These are phyloP conservation scores for Allygus modestus DNA, from an alignment of 2,888 invertebrate genomes.

Conservation along the genomic window DNA sequence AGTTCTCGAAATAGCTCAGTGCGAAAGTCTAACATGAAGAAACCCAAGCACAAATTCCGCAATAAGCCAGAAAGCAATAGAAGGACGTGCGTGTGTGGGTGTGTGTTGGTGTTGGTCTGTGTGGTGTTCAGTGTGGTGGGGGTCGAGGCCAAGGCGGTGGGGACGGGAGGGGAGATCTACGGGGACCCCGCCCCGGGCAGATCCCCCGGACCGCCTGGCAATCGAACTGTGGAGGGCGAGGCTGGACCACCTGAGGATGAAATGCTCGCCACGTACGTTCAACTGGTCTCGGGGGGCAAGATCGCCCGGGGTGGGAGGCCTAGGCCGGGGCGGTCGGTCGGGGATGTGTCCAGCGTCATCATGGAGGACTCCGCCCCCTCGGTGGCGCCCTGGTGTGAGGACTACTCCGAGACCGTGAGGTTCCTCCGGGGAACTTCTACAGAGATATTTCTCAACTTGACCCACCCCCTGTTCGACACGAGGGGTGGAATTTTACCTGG, in stretches of 20 bases:
- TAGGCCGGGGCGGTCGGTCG: conserved; percentile 11
- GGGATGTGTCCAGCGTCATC: conserved; percentile 16
- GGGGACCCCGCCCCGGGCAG: conserved; percentile 57
- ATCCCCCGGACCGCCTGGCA: conserved; percentile 50
- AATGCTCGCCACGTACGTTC: not conserved
- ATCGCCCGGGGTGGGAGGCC: not conserved
- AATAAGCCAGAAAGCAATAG: conserved; percentile 46
- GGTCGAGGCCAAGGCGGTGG: conserved; percentile 59
- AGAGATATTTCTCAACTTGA: conserved; percentile 60
- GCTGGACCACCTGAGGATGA: not conserved
- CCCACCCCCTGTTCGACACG: conserved; percentile 59
- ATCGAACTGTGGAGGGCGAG: not conserved
- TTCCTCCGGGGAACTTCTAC: conserved; percentile 36
- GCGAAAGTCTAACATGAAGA: conserved; percentile 25
- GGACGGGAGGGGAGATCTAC: conserved; percentile 45
- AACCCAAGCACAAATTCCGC: conserved; percentile 51
- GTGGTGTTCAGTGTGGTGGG: conserved; percentile 33
- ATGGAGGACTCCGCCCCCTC: not conserved
- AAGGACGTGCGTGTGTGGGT: conserved; percentile 45
- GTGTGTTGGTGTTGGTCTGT: conserved; percentile 51
- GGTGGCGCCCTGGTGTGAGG: conserved; percentile 44
- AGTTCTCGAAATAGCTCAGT: conserved; percentile 13
- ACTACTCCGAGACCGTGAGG: conserved; percentile 33
- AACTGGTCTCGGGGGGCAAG: not conserved
- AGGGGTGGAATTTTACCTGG: conserved; percentile 48